A percentile compares a stretch with the other conserved stretches of the same genome.
Conservation (phyloP, 2,888 invertebrate genomes). For the Athalia cordata region DNA sequence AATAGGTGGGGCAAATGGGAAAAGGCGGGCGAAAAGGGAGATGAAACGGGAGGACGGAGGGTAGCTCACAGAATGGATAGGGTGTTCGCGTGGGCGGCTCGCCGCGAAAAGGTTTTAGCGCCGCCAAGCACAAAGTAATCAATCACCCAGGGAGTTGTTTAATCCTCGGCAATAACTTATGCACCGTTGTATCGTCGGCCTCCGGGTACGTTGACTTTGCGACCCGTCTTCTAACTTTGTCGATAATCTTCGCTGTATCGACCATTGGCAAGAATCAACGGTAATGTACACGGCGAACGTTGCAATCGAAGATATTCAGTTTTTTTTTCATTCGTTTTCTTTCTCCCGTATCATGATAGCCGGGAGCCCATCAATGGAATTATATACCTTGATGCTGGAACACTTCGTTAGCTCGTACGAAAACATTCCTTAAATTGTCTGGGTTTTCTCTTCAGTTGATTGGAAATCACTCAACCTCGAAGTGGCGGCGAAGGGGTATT, state of each 20-base stretch:
- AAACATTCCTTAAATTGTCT: too few species aligned
- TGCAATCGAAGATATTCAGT: not conserved
- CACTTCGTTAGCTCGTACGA: too few species aligned
- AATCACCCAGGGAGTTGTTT: constrained; percentile 68
- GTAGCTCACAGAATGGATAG: constrained; percentile 29
- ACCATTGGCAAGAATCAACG: not conserved
- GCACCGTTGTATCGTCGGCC: constrained; percentile 48
- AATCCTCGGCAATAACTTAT: constrained; percentile 64
- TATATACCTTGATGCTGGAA: too few species aligned
- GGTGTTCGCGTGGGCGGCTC: constrained; percentile 57
- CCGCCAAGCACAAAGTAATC: constrained; percentile 62
- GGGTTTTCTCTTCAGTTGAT: too few species aligned
- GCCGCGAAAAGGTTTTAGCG: constrained; percentile 64
- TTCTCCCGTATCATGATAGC: too few species aligned
- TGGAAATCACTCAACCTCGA: too few species aligned
- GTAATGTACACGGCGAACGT: not conserved
- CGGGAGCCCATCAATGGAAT: too few species aligned
- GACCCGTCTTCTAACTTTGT: constrained; percentile 29
- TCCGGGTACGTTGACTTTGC: constrained; percentile 35
- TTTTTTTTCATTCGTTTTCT: not conserved
- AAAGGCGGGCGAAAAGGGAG: not conserved
- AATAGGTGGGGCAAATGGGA: constrained; percentile 41
- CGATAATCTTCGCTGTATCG: constrained; percentile 25
- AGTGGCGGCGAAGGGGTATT: too few species aligned
- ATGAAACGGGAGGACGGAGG: not conserved